Evolutionary conservation across 2,888 invertebrate genomes (phyloP), one percentile per base, ranked within the genome.

Genomic region (Melinaea menophilus): DNA sequence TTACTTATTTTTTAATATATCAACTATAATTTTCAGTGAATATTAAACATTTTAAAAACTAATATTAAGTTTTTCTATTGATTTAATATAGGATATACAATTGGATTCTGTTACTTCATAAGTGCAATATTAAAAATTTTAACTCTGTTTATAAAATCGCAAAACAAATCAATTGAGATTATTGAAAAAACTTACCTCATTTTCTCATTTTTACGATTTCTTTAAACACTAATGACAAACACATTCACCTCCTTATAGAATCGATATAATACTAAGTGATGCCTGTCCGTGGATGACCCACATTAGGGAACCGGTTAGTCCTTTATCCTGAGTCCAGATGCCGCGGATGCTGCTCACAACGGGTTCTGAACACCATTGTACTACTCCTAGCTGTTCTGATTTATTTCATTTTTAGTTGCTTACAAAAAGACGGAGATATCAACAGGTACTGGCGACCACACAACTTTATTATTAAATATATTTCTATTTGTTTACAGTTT

Each of bases 401-500:
- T 90, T 90, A 90, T 90, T 87, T 85, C 85, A 87, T 90, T 89
- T 90, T 89, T 88, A 86, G 84, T 80, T 80, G 81, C 76, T 81
- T 79, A 84, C 83, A 87, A 89, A 89, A 87, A 87, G 86, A 84
- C 78, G 83, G 79, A 67, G 75, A 75, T 81, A 72, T 89, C 90
- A 90, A 89, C 90, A 90, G 89, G 90, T 90, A 89, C 82, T 71
- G 78, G 71, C 70, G 74, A 3, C 69, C 7, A n/a, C 65, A 74
- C 72, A 83, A 81, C 78, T 77, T 59, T 31, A 37, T 22, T 22
- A 22, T 22, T 22, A 22, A 22, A 22, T 22, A 22, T 22, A 22
- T 22, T 22, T 22, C 22, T 22, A 22, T 22, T 22, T 22, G 22
- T 22, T 22, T 22, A 22, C 22, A 22, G 22, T n/a, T n/a, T n/a